Evolutionary conservation across 2,113 vertebrate genomes (phyloP).

Genomic region (Bujurquina vittata): DNA sequence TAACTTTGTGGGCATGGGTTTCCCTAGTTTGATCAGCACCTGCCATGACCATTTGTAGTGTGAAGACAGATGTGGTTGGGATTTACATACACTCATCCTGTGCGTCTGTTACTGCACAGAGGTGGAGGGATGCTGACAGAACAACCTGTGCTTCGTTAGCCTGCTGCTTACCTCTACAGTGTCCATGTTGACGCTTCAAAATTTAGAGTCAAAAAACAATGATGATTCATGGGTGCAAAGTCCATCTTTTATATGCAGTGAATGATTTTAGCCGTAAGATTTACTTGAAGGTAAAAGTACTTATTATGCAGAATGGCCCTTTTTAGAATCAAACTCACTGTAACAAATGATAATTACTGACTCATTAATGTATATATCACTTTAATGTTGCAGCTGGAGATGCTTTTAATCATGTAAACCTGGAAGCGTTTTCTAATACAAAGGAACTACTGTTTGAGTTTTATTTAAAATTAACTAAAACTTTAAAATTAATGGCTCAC

Average conservation of each 20-base stretch:
- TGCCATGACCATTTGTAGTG: background rate
- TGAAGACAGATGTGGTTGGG: background rate
- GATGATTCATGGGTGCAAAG: background rate
- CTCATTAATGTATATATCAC: background rate
- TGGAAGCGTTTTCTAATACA: background rate
- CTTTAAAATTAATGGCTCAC: background rate
- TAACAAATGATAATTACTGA: background rate
- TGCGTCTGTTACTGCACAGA: background rate
- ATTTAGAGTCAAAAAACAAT: background rate
- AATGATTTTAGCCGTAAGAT: background rate
- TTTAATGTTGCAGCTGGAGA: background rate
- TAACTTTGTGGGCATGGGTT: background rate
- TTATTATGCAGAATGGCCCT: background rate
- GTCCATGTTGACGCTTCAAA: background rate
- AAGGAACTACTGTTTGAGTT: background rate
- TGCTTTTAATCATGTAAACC: background rate
- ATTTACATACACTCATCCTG: background rate
- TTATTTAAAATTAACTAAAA: background rate
- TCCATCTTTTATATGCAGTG: background rate
- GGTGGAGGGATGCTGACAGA: background rate
- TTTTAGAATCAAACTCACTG: background rate
- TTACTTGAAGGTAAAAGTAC: background rate
- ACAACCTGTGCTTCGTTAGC: background rate
- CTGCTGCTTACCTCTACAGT: background rate
- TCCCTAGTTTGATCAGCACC: background rate